Percentiles rank a stretch among this genome's conserved stretches.
Conservation (phyloP, 2,797 vertebrate genomes). For the Halcyon badia region DNA sequence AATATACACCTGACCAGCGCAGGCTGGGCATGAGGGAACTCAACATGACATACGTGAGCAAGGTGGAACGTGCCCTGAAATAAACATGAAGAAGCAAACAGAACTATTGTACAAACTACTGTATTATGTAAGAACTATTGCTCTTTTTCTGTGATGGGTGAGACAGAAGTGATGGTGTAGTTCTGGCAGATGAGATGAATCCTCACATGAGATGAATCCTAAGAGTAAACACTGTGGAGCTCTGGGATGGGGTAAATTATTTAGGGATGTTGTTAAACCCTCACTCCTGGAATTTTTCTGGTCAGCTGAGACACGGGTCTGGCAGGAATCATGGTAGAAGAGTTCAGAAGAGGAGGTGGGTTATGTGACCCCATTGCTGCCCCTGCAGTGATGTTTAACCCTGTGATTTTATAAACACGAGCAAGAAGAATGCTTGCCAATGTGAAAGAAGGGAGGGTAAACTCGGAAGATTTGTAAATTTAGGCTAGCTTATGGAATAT, state of each 20-base stretch:
- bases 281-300: not conserved
- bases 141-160: not conserved
- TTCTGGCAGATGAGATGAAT: not conserved
- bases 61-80: not conserved
- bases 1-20: not conserved
- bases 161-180: not conserved
- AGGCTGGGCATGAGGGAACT: not conserved
- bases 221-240: not conserved
- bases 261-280: rapidly evolving
- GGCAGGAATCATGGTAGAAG: not conserved
- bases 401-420: not conserved
- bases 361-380: not conserved
- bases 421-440: not conserved
- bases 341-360: not conserved
- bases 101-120: not conserved
- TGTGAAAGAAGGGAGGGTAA: not conserved
- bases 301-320: not conserved
- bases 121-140: not conserved
- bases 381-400: not conserved
- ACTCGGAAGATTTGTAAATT: not conserved
- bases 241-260: not conserved
- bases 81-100: not conserved
- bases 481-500: not conserved
- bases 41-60: not conserved
- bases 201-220: not conserved